These are phyloP conservation scores for Amphiduros pacificus DNA, from an alignment of 2,888 invertebrate genomes.

Conservation along the genomic window DNA sequence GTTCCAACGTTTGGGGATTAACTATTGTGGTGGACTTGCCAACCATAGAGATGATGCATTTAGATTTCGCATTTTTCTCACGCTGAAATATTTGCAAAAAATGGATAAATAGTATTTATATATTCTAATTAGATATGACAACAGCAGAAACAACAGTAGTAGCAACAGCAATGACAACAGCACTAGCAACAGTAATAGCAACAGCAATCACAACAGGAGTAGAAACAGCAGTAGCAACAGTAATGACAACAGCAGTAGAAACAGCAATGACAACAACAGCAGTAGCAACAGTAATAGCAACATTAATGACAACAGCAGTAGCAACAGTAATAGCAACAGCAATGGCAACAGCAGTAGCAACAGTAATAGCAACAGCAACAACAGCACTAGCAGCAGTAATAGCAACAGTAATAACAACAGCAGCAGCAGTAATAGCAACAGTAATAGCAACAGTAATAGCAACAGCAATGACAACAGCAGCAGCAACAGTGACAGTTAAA, in stretches of 20 bases:
- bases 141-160: not conserved
- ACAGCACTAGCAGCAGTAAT: not conserved
- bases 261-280: not conserved
- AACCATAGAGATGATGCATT: slow-evolving; percentile 27
- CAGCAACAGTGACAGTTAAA: no score
- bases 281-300: not conserved
- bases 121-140: not conserved
- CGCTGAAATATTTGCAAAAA: no score
- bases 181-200: not conserved
- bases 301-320: not conserved
- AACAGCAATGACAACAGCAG: no score
- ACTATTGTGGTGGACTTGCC: slow-evolving; percentile 12
- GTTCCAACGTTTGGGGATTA: slow-evolving; percentile 26
- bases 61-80: slow-evolving; percentile 40
- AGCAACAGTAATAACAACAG: not conserved
- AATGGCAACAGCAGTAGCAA: not conserved
- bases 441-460: not conserved
- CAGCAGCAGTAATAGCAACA: not conserved
- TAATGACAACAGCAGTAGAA: not conserved
- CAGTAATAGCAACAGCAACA: not conserved
- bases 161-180: not conserved
- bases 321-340: not conserved
- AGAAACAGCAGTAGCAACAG: not conserved
- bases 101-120: no score
- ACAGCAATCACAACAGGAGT: not conserved